Evolutionary conservation across 1,140 invertebrate species (phyloP), one percentile per base, ranked within the genome.

Genomic region (Drosophila miranda): DNA sequence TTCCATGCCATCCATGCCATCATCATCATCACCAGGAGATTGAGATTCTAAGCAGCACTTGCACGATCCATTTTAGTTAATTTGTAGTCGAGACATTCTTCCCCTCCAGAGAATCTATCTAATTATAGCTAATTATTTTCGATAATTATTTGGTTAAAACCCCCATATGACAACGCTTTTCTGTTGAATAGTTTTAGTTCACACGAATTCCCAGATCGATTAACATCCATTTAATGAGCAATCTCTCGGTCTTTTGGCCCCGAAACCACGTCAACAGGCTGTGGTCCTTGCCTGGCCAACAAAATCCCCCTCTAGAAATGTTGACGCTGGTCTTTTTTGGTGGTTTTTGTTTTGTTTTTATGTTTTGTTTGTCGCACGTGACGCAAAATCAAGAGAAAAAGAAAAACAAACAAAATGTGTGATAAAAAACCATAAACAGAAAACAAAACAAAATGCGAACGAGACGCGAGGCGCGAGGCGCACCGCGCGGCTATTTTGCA

Each of bases 331-430:
- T 82, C 44, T 73, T 71, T 44, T 16, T 64, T 43, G 44, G 41
- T 16, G 66, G 51, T 61, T 81, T 67, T 45, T 55, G 30, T 52
- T 41, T 26, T 19, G 21, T 1, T 5, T 48, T 44, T 58, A 66
- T 56, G 44, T 52, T 71, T 50, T 57, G 81, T 77, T 59, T 73
- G 63, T 44, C 58, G 45, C 81, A 86, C 81, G 81, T 84, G 81
- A 81, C 81, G 81, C 61, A 84, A 73, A 84, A 57, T 16, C 49
- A 67, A 64, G 63, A 66, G 46, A 84, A 26, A 26, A 26, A 26
- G 3, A 49, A 75, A 62, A 70, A 48, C 54, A 70, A 28, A 19
- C 30, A 45, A 73, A 49, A 50, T 66, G 34, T 30, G 26, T 44
- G 19, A 46, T 60, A 46, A 52, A 51, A 63, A 55, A 57, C 53